These are phyloP conservation scores for Pogona vitticeps DNA, from an alignment of 2,113 vertebrate species.

Conservation along the genomic window DNA sequence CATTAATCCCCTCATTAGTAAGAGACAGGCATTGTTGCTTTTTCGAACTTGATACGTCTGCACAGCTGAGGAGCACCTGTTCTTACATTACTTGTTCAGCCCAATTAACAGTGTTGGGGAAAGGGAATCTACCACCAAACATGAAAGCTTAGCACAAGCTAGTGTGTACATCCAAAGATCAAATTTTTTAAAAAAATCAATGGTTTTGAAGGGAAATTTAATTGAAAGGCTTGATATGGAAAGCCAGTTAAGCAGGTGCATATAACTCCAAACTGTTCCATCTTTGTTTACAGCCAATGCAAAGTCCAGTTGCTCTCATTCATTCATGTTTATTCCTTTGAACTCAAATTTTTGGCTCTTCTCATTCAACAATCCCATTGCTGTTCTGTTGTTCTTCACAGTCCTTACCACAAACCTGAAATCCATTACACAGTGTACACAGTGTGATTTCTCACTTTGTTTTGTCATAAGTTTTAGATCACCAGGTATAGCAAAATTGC, in stretches of 20 bases:
- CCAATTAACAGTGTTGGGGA: constrained; percentile 16
- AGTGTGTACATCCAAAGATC: constrained; percentile 22
- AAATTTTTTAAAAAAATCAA: constrained; percentile 25
- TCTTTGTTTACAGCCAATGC: background rate
- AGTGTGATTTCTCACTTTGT: background rate
- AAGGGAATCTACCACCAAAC: background rate
- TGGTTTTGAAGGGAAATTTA: constrained; percentile 41
- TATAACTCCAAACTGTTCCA: background rate
- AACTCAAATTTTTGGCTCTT: too few species aligned
- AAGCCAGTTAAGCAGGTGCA: constrained; percentile 22
- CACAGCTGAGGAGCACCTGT: constrained; percentile 72
- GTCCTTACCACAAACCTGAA: background rate
- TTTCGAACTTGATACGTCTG: constrained; percentile 76
- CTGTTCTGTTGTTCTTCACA: background rate
- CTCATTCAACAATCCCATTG: background rate
- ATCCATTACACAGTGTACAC: background rate
- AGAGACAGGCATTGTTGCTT: constrained; percentile 69
- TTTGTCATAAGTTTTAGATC: background rate
- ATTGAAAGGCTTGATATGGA: constrained; percentile 27
- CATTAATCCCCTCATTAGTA: constrained; percentile 77
- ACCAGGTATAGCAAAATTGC: background rate
- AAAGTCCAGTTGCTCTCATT: background rate
- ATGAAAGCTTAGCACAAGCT: constrained; percentile 48
- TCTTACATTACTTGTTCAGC: constrained; percentile 57
- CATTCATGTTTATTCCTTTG: background rate